A percentile compares a stretch with the other conserved stretches of the same genome.
Conservation (phyloP, 1,140 invertebrate genomes). For the Diabrotica virgifera region DNA sequence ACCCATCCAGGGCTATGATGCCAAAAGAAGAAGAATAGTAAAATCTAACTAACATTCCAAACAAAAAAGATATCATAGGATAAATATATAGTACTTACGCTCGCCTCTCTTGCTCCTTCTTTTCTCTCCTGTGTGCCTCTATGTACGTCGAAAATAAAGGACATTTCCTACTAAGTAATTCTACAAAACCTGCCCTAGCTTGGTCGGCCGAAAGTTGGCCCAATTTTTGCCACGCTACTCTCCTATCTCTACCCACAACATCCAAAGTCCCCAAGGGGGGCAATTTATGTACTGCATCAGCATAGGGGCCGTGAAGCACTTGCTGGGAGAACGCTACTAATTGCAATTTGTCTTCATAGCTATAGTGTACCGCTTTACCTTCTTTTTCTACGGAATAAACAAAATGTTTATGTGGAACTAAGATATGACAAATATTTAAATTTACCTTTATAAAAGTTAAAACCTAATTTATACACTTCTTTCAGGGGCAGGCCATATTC, state of each 20-base stretch:
- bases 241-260: slow-evolving; percentile 89
- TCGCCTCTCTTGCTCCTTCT: slow-evolving; percentile 61
- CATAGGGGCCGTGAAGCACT: slow-evolving; percentile 81
- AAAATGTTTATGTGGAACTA: slow-evolving; percentile 13
- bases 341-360: slow-evolving; percentile 90
- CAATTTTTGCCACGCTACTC: slow-evolving; percentile 89
- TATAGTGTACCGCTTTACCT: slow-evolving; percentile 90
- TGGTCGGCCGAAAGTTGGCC: slow-evolving; percentile 81
- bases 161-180: slow-evolving; percentile 82
- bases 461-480: slow-evolving; percentile 82
- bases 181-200: slow-evolving; percentile 90
- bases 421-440: slow-evolving; percentile 20
- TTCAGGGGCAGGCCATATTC: slow-evolving; percentile 60
- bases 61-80: slow-evolving; percentile 16
- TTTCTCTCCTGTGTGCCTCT: slow-evolving; percentile 85
- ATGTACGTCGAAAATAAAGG: slow-evolving; percentile 87
- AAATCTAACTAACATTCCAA: background rate
- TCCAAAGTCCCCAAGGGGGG: slow-evolving; percentile 89
- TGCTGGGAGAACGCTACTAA: slow-evolving; percentile 91
- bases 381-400: slow-evolving; percentile 80
- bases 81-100: slow-evolving; percentile 51
- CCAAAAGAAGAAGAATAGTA: too few relatives aligned
- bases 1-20: too few relatives aligned
- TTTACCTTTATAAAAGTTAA: slow-evolving; percentile 87
- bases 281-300: slow-evolving; percentile 62